phyloP scores from a whole-genome alignment of 2,797 vertebrate species.

The Pangasius krempfi region DNA sequence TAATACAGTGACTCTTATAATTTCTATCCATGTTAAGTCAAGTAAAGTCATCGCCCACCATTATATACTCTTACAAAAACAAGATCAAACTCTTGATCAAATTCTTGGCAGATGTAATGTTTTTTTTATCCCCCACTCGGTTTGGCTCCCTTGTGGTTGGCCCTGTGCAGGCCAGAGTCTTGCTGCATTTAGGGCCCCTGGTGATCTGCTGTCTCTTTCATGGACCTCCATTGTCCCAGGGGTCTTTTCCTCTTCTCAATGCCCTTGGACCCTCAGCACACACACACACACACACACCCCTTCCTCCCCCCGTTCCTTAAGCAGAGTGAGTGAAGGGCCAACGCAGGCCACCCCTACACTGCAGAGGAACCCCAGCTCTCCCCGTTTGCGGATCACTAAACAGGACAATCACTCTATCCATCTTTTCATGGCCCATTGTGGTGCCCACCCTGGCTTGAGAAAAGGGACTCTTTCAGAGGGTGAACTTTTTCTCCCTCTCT shows the following conservation, averaged over 20 bases:
- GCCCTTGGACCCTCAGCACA: slow-evolving; percentile 78
- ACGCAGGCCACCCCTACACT: slow-evolving; percentile 77
- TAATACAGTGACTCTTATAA: not conserved
- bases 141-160: slow-evolving; percentile 46
- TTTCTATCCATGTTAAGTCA: slow-evolving; percentile 26
- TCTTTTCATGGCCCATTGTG: slow-evolving; percentile 85
- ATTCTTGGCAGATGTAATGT: slow-evolving; percentile 39
- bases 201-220: slow-evolving; percentile 58
- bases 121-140: slow-evolving; percentile 1
- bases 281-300: slow-evolving; percentile 37
- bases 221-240: slow-evolving; percentile 71
- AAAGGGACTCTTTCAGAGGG: slow-evolving; percentile 80
- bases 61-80: not conserved
- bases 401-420: slow-evolving; percentile 87
- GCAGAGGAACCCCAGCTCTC: slow-evolving; percentile 72
- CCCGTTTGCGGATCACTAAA: slow-evolving; percentile 86
- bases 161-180: slow-evolving; percentile 41
- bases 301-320: slow-evolving; percentile 60
- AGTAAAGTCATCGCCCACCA: slow-evolving; percentile 17
- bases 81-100: slow-evolving; percentile 15
- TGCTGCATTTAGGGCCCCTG: slow-evolving; percentile 42
- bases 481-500: slow-evolving; percentile 69
- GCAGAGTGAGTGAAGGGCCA: slow-evolving; percentile 79
- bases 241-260: slow-evolving; percentile 76
- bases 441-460: slow-evolving; percentile 78